Evolutionary conservation across 2,888 invertebrate genomes (phyloP).

Genomic region (Hypselothyrea guttata): DNA sequence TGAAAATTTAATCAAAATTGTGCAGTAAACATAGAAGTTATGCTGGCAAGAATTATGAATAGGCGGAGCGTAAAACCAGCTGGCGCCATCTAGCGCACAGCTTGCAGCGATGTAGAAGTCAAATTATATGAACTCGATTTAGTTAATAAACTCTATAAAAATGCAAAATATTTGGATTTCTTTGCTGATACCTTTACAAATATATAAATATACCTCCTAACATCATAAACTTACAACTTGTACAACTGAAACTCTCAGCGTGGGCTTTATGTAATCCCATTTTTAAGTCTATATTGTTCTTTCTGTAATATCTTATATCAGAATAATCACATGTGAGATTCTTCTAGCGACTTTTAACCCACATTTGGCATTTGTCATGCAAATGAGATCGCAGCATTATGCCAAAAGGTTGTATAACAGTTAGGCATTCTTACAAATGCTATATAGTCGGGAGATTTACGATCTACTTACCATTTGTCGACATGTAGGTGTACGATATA

Average conservation of each 20-base stretch:
- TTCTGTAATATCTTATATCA: slow-evolving; percentile 15
- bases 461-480: slow-evolving; percentile 81
- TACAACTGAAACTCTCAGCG: no score
- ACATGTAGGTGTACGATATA: slow-evolving; percentile 80
- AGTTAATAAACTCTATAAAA: no score
- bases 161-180: no score
- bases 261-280: slow-evolving; percentile 35
- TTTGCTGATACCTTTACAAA: no score
- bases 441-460: slow-evolving; percentile 18
- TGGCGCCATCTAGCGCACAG: background rate
- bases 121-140: no score
- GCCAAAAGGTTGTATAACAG: slow-evolving; percentile 25
- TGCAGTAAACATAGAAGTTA: no score
- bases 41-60: no score
- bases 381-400: slow-evolving; percentile 30
- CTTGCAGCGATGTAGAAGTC: slow-evolving; percentile 2
- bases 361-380: slow-evolving; percentile 37
- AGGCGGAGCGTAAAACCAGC: no score
- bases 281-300: background rate
- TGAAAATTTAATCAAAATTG: no score
- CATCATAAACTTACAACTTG: no score
- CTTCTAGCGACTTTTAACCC: slow-evolving; percentile 27
- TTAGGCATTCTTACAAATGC: slow-evolving; percentile 25
- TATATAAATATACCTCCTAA: no score
- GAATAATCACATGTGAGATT: background rate